These are phyloP conservation scores for Bombus cullumanus DNA, from an alignment of 1,140 invertebrate genomes.

Conservation along the genomic window DNA sequence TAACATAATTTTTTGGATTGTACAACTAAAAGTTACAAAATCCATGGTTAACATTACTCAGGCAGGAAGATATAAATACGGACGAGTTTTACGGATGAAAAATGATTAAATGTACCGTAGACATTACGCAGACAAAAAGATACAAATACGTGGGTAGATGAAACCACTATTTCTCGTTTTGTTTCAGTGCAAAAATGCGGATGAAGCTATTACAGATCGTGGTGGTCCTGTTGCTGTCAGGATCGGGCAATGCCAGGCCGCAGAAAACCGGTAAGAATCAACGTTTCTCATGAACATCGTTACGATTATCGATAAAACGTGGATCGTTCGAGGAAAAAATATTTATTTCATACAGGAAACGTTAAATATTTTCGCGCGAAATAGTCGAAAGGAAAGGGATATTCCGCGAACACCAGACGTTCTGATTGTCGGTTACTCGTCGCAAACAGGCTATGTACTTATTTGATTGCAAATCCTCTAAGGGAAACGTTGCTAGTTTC, in stretches of 20 bases:
- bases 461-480: constrained; percentile 30
- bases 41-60: not conserved
- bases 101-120: too few relatives aligned
- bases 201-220: constrained; percentile 70
- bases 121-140: not conserved
- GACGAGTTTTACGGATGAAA: too few relatives aligned
- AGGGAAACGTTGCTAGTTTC: constrained; percentile 1
- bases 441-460: not conserved
- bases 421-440: constrained; percentile 3
- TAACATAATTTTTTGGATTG: too few relatives aligned
- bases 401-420: not conserved
- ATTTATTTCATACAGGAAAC: constrained; percentile 13
- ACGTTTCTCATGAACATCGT: not conserved
- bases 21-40: not conserved
- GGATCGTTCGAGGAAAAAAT: not conserved
- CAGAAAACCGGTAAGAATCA: constrained; percentile 73
- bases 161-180: constrained; percentile 51
- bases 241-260: constrained; percentile 75
- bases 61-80: too few relatives aligned
- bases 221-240: constrained; percentile 71
- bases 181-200: constrained; percentile 79
- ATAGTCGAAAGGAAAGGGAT: not conserved
- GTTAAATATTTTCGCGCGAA: not conserved
- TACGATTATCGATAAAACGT: not conserved
- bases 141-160: not conserved